Evolutionary conservation across 2,888 invertebrate species (phyloP), one percentile per base, ranked within the genome.

Genomic region (Bhutanitis thaidina): DNA sequence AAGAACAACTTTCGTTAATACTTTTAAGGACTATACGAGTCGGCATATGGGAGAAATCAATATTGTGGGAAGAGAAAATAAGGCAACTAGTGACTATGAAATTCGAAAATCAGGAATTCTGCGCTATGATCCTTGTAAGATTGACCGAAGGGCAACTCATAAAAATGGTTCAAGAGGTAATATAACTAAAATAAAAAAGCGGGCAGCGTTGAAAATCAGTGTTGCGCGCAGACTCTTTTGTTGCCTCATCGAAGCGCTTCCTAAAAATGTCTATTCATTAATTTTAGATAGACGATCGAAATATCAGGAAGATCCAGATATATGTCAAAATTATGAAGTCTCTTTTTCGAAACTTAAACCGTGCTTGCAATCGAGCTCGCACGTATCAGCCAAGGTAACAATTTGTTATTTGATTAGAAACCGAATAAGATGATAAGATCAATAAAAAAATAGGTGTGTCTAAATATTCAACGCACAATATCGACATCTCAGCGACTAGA

Each of bases 101-200:
- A 49, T 61, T 67, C 12, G 66, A 68, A 39, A 71, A 59, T 29
- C 64, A 72, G 30, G 76, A 78, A 39, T 74, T 77, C 35, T 81
- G 80, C 43, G 74, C 84, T 1, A 75, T 90, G 60, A 90, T 92
- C 0, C 65, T 80, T 0, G 66, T 91, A n/a, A 88, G 91, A 57
- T 70, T 90, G 39, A 70, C 91, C 1, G 93, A 93, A 67, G 92
- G 91, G 0, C 69, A 91, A 13, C 68, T 92, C 1, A 84, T 92
- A 49, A 79, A 71, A 39, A 75, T 92, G 43, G 91, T 91, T 10
- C 71, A 67, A 47, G 69, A 88, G 87, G 90, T 89, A 64, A 20
- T 20, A 20, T 3, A 20, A 20, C 20, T n/a, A n/a, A n/a, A n/a
- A n/a, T n/a, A n/a, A n/a, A n/a, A n/a, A n/a, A n/a, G n/a, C n/a